Conservation (phyloP, 2,797 vertebrate species). For the Sebastes elongatus region DNA sequence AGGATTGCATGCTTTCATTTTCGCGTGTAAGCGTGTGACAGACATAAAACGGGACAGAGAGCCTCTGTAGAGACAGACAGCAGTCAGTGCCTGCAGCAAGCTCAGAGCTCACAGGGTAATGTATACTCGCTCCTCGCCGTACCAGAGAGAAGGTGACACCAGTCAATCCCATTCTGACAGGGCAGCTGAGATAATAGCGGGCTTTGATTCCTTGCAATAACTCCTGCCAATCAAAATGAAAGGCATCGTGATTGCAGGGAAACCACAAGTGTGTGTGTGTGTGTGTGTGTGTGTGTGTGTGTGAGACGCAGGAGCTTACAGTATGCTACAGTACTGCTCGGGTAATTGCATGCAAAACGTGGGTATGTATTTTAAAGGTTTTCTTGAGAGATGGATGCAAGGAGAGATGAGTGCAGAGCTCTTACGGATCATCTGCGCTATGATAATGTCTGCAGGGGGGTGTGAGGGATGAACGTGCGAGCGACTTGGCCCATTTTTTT, state of each 20-base stretch:
- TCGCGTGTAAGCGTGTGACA: slow-evolving; percentile 62
- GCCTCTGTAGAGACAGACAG: slow-evolving; percentile 72
- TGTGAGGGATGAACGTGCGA: slow-evolving; percentile 38
- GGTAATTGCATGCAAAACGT: slow-evolving; percentile 29
- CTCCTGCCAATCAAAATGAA: slow-evolving; percentile 79
- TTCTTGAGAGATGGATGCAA: slow-evolving; percentile 5
- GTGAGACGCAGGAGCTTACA: background rate
- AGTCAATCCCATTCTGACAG: slow-evolving; percentile 79
- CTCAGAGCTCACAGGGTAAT: slow-evolving; percentile 77
- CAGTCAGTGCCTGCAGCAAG: slow-evolving; percentile 78
- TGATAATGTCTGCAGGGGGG: slow-evolving; percentile 29
- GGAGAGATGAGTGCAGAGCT: slow-evolving; percentile 12
- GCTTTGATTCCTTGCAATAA: slow-evolving; percentile 81
- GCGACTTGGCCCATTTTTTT: slow-evolving; percentile 52
- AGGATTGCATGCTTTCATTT: slow-evolving; percentile 62
- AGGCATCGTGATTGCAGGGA: slow-evolving; percentile 62
- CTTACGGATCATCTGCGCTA: slow-evolving; percentile 39
- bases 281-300: background rate
- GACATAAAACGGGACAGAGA: slow-evolving; percentile 70
- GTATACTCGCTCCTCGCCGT: slow-evolving; percentile 67
- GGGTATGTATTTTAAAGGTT: slow-evolving; percentile 9
- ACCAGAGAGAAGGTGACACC: slow-evolving; percentile 80
- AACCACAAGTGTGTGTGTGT: slow-evolving; percentile 11
- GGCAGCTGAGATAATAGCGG: slow-evolving; percentile 78
- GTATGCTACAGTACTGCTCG: background rate